These are phyloP conservation scores for Cettia cetti DNA, from an alignment of 2,113 vertebrate genomes.

Conservation along the genomic window DNA sequence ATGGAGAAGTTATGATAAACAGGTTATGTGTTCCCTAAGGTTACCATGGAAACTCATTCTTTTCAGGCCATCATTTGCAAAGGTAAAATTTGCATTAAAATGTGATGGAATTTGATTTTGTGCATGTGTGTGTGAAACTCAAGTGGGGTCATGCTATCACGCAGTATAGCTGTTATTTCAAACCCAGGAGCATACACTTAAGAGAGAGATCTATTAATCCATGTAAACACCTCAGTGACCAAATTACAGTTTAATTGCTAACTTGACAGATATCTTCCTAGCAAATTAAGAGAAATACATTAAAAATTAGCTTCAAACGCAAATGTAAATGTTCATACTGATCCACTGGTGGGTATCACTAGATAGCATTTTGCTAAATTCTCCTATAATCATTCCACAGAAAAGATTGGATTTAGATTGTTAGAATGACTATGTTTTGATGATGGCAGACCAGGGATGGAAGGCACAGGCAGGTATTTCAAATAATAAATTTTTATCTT, in stretches of 20 bases:
- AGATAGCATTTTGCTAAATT: constrained; percentile 3
- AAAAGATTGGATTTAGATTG: neutral
- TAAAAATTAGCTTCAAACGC: constrained; percentile 53
- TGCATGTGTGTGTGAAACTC: constrained; percentile 66
- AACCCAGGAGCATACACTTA: constrained; percentile 48
- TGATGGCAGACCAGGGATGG: neutral
- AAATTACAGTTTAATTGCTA: constrained; percentile 68
- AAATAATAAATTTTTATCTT: neutral
- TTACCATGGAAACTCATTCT: constrained; percentile 82
- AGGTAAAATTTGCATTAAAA: constrained; percentile 84
- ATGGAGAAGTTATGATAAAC: constrained; percentile 76
- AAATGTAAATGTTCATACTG: constrained; percentile 46
- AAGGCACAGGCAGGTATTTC: neutral
- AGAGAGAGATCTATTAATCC: constrained; percentile 68
- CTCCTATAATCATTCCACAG: neutral
- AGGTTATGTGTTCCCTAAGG: constrained; percentile 75
- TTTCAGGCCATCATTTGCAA: constrained; percentile 78
- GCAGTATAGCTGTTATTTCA: constrained; percentile 71
- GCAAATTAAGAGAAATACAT: constrained; percentile 49
- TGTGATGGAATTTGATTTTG: constrained; percentile 74
- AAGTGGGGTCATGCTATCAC: constrained; percentile 72
- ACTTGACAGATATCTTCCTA: constrained; percentile 52
- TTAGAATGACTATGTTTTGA: constrained; percentile 13
- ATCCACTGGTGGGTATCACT: constrained; percentile 9
- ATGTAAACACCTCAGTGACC: constrained; percentile 67